Percentiles rank a stretch among this genome's conserved stretches.
Conservation (phyloP, 2,113 vertebrate species). For the Acanthisitta chloris region DNA sequence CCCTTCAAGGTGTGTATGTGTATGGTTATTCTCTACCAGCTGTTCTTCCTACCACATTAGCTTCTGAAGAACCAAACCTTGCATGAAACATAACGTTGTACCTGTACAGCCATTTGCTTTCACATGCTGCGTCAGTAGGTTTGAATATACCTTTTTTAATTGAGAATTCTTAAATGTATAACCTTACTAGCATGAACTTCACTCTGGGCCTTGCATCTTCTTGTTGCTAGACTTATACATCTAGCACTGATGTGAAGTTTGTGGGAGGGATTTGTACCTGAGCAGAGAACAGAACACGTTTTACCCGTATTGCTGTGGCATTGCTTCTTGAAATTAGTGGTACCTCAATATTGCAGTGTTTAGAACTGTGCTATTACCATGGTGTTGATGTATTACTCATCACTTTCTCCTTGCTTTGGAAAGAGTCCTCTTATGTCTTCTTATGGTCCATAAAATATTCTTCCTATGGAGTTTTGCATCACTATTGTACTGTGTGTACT, state of each 20-base stretch:
- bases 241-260: fast-evolving
- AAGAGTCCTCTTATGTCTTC: background rate
- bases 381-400: background rate
- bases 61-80: background rate
- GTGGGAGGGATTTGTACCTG: background rate
- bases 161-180: background rate
- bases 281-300: background rate
- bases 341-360: background rate
- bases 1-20: slow-evolving; percentile 84
- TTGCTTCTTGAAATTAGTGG: background rate
- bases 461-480: background rate
- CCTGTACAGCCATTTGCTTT: background rate
- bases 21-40: background rate
- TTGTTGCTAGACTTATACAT: background rate
- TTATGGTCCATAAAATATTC: background rate
- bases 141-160: background rate
- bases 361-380: background rate
- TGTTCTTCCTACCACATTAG: background rate
- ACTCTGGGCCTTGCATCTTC: background rate
- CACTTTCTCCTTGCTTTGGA: background rate
- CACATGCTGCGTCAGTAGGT: background rate
- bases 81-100: background rate
- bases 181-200: background rate
- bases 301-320: background rate
- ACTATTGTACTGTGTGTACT: too few relatives aligned